A percentile compares a stretch with the other conserved stretches of the same genome.
Evolutionary conservation across 2,888 invertebrate species (phyloP).

Genomic region (Pyrrhosoma nymphula): DNA sequence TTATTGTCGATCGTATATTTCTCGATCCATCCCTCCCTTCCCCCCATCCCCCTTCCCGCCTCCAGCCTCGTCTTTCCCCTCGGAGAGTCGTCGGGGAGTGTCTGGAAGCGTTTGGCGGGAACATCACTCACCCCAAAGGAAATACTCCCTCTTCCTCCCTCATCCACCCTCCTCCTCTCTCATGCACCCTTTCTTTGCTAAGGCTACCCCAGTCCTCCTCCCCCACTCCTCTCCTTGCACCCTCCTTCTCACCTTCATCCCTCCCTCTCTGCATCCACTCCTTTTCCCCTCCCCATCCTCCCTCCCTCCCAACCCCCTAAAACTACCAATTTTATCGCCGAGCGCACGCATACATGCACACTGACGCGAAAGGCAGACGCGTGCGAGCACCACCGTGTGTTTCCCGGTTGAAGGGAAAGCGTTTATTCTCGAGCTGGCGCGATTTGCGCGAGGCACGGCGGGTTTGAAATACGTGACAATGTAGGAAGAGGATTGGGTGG

Average conservation of each 20-base stretch:
- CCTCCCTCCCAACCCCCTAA: not conserved
- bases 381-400: too few species aligned
- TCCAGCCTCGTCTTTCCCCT: not conserved
- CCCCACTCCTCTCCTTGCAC: not conserved
- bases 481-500: too few species aligned
- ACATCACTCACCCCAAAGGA: constrained; percentile 32
- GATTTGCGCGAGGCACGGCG: too few species aligned
- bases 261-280: not conserved
- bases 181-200: not conserved
- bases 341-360: not conserved
- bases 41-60: not conserved
- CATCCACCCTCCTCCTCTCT: not conserved
- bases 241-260: not conserved
- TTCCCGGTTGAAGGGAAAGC: too few species aligned
- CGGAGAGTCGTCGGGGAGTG: constrained; percentile 24
- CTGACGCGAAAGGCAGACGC: too few species aligned
- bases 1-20: constrained; percentile 66
- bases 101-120: constrained; percentile 27
- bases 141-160: not conserved
- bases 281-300: not conserved
- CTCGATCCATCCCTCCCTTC: not conserved
- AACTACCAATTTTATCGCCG: not conserved
- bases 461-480: too few species aligned
- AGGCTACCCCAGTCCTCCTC: too few species aligned
- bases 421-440: too few species aligned